These are phyloP conservation scores for Pseudomyrmex dendroicus DNA, from an alignment of 1,140 invertebrate species.

Conservation along the genomic window DNA sequence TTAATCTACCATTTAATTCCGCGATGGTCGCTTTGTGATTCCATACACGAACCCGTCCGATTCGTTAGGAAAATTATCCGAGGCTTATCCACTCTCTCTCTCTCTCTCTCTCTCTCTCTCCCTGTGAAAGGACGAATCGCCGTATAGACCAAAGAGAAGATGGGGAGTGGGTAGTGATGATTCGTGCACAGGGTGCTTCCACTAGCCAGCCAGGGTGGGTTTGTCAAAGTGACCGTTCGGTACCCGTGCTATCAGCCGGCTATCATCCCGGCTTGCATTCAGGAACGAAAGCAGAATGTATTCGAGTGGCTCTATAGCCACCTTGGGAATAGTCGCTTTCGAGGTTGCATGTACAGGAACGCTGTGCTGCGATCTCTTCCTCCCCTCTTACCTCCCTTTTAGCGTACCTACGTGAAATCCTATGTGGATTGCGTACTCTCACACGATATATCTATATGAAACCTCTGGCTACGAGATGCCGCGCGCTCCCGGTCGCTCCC, in stretches of 20 bases:
- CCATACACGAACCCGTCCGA: constrained; percentile 67
- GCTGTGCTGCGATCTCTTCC: constrained; percentile 30
- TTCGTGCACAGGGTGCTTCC: constrained; percentile 8
- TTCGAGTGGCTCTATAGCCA: constrained; percentile 74
- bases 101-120: constrained; percentile 5
- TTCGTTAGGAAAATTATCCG: constrained; percentile 81
- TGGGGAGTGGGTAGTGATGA: constrained; percentile 11
- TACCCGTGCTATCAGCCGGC: constrained; percentile 77
- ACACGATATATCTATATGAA: constrained; percentile 3
- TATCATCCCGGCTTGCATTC: constrained; percentile 72
- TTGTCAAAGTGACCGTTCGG: constrained; percentile 73
- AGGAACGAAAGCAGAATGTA: constrained; percentile 69
- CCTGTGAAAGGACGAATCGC: constrained; percentile 75
- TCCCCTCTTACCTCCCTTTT: background rate
- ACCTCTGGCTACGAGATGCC: constrained; percentile 24
- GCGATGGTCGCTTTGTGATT: constrained; percentile 26
- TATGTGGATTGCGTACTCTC: constrained; percentile 24
- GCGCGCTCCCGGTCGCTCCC: constrained; percentile 59
- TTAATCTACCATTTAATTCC: constrained; percentile 79
- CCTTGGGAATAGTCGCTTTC: constrained; percentile 72
- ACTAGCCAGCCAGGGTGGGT: constrained; percentile 46
- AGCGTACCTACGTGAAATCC: constrained; percentile 7
- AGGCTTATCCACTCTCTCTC: background rate
- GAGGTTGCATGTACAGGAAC: constrained; percentile 54
- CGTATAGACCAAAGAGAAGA: constrained; percentile 40